Conservation (phyloP, 2,888 invertebrate species). For the Tetragonula carbonaria region DNA sequence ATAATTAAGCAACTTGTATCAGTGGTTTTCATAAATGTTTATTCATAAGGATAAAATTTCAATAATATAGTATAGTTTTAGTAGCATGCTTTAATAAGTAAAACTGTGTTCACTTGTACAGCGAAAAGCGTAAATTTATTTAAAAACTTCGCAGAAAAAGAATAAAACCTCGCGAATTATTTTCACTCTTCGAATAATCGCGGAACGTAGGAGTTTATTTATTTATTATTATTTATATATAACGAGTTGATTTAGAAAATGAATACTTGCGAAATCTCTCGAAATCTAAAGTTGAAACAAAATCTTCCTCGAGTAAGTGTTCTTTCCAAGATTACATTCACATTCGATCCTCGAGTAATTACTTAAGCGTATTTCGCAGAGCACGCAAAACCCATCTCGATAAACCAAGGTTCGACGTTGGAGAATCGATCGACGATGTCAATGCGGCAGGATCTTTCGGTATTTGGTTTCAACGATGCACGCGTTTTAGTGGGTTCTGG, state of each 20-base stretch:
- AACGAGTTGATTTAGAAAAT: not conserved
- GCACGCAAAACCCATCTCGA: conserved; percentile 20
- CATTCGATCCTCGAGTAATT: not conserved
- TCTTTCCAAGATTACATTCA: not conserved
- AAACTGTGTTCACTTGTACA: not conserved
- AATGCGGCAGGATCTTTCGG: conserved; percentile 30
- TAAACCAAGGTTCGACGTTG: conserved; percentile 12
- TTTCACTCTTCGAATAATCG: not conserved
- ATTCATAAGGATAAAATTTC: not conserved
- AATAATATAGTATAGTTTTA: no score
- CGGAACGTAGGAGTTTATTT: no score
- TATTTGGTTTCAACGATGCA: conserved; percentile 58
- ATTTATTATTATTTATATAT: no score
- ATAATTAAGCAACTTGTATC: not conserved
- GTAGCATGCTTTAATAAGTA: not conserved
- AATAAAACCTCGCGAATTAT: not conserved
- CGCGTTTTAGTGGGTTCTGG: conserved; percentile 49
- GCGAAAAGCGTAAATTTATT: not conserved
- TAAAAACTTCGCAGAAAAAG: not conserved
- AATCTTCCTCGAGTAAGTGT: not conserved
- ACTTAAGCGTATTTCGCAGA: not conserved
- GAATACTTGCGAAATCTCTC: not conserved
- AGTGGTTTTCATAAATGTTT: not conserved
- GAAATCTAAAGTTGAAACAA: not conserved
- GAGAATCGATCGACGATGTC: conserved; percentile 4